Evolutionary conservation across 2,797 vertebrate genomes (phyloP).

Genomic region (Etheostoma perlongum): DNA sequence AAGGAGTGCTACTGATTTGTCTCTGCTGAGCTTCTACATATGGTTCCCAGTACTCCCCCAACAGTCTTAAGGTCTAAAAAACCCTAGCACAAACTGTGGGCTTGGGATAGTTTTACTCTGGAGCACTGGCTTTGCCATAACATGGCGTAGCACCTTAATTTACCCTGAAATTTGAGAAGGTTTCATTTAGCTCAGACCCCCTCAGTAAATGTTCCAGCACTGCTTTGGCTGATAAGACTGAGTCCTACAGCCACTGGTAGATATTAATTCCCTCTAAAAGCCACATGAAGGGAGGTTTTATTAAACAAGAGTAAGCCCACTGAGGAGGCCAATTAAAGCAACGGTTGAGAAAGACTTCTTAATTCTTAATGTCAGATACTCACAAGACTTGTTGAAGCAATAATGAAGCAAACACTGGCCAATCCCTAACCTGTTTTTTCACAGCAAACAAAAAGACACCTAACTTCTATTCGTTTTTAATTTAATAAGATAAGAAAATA

Average conservation of each 20-base stretch:
- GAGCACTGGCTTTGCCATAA: constrained; percentile 40
- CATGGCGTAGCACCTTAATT: constrained; percentile 51
- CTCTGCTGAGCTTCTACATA: constrained; percentile 39
- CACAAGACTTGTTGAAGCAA: constrained; percentile 38
- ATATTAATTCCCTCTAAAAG: constrained; percentile 69
- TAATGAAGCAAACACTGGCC: constrained; percentile 37
- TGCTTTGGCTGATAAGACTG: constrained; percentile 64
- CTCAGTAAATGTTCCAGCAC: constrained; percentile 61
- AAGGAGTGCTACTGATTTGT: constrained; percentile 42
- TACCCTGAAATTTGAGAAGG: constrained; percentile 63
- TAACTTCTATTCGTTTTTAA: constrained; percentile 31
- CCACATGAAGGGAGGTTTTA: constrained; percentile 66
- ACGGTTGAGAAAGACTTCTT: constrained; percentile 49
- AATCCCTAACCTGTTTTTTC: constrained; percentile 60
- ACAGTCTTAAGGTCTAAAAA: constrained; percentile 37
- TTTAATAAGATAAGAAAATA: constrained; percentile 54
- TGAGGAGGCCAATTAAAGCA: constrained; percentile 62
- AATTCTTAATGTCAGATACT: constrained; percentile 55
- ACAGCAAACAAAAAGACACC: constrained; percentile 45
- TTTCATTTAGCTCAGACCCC: constrained; percentile 56
- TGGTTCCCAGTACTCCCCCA: constrained; percentile 49
- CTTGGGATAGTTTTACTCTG: constrained; percentile 16
- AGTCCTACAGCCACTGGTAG: constrained; percentile 53
- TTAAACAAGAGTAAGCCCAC: constrained; percentile 59
- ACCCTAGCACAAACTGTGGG: constrained; percentile 19